Evolutionary conservation across 35 echinoderm and acorn worm species (phyloP), one percentile per base, ranked within the genome.

Genomic region (Hemicentrotus pulcherrimus): DNA sequence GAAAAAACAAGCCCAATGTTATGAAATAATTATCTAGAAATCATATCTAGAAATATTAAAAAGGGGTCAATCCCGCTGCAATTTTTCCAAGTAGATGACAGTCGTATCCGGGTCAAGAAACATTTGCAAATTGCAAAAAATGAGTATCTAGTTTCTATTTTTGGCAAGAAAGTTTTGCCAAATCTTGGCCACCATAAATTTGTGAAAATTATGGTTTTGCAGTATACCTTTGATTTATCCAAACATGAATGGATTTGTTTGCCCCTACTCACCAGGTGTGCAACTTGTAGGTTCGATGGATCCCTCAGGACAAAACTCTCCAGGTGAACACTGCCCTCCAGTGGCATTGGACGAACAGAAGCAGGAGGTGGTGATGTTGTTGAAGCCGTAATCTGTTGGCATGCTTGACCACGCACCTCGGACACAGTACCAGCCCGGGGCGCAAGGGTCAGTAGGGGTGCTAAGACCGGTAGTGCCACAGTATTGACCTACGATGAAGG

Each of bases 361-460:
- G 65, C 98, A 99, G 9, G 89, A 95, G n/a, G 94, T 91, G 7
- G 96, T 96, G 95, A 97, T 96, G 92, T 99, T 99, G 86, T 95
- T 96, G 95, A 95, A 96, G 35, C 98, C 98, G 85, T 96, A 96
- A 88, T 99, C 97, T 0, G 97, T 99, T 15, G 98, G 98, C 94
- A 61, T 95, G 95, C 94, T 95, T 13, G 98, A 97, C 98, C 98
- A 99, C 15, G 98, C 97, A 8, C 98, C 98, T 46, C 98, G 61
- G 86, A 99, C 96, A 85, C 98, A 99, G 95, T 99, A 99, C 98
- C 98, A 99, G 5, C 98, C 98, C 6, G 96, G 94, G n/a, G 97
- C 96, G 91, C 98, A 99, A 18, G n/a, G 31, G 16, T 94, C 98
- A 2, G 96, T 99, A 88, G 94, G 94, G 78, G 94, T 94, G 10